Conservation (phyloP, 2,113 vertebrate genomes). For the rabbit (Oryctolagus cuniculus) region mOryCun1.1 NC_091433.1:179695501-179696000, state of each 20-base stretch:
- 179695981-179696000: background rate
- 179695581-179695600: constrained; percentile 48
- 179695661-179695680: fast-evolving
- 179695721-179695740: background rate
- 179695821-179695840: background rate
- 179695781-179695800: background rate
- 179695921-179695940: background rate
- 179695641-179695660: background rate
- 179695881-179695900: background rate
- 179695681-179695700: fast-evolving
- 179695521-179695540: constrained; percentile 50
- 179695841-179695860: background rate
- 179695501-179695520: constrained; percentile 58
- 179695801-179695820: background rate
- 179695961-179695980: background rate
- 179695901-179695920: background rate
- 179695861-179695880: background rate
- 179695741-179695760: background rate
- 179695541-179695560: constrained; percentile 55
- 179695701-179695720: background rate
- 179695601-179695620: constrained; percentile 62
- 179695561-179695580: constrained; percentile 59
- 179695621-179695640: background rate
- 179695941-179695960: no score
- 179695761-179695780: background rate